These are phyloP conservation scores for Danaus plexippus DNA, from an alignment of 1,140 invertebrate genomes.

Conservation along the genomic window DNA sequence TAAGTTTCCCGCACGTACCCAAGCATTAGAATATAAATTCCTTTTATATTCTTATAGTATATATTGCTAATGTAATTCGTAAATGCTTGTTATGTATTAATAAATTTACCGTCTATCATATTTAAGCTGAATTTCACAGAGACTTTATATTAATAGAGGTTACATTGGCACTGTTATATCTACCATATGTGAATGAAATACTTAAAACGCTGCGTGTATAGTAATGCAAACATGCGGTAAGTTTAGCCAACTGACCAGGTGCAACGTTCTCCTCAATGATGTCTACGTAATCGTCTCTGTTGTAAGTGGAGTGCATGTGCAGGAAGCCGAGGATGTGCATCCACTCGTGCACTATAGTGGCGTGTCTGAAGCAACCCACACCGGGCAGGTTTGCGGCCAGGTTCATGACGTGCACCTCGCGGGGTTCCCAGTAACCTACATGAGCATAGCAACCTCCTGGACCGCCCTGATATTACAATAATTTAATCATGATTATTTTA, in stretches of 20 bases:
- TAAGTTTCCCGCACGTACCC: no score
- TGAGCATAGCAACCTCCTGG: slow-evolving; percentile 67
- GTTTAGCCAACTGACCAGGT: slow-evolving; percentile 1
- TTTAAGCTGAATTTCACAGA: no score
- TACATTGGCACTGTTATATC: no score
- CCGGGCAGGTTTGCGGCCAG: slow-evolving; percentile 59
- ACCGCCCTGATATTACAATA: slow-evolving; percentile 38
- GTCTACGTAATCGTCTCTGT: slow-evolving; percentile 79
- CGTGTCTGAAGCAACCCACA: slow-evolving; percentile 67
- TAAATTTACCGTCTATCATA: no score
- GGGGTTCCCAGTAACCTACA: slow-evolving; percentile 57
- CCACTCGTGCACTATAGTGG: slow-evolving; percentile 77
- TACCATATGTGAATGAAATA: no score
- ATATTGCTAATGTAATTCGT: no score
- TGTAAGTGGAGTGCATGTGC: slow-evolving; percentile 80
- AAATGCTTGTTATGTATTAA: no score
- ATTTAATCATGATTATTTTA: background rate
- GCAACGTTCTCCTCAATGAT: slow-evolving; percentile 51
- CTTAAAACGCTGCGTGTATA: no score
- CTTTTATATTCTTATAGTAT: no score
- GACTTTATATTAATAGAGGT: no score
- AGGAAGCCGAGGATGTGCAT: slow-evolving; percentile 81
- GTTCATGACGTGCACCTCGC: slow-evolving; percentile 63
- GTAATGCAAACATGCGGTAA: no score
- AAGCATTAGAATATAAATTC: no score